Evolutionary conservation across 2,888 invertebrate genomes (phyloP).

Genomic region (Syritta pipiens): DNA sequence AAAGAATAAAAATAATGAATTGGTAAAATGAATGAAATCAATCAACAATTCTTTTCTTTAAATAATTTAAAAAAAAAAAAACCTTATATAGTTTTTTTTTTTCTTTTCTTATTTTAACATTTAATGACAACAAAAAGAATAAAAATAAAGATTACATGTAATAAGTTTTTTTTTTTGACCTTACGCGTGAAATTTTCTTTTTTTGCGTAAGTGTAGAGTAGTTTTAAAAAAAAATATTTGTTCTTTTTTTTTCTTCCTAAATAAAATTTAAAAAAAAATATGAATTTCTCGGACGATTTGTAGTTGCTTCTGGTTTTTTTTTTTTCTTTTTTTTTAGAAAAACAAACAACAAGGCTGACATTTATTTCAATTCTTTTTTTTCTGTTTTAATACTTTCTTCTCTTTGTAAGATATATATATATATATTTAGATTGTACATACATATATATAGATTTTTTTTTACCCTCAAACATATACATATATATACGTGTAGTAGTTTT

Average conservation of each 20-base stretch:
- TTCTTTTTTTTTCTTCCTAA: not conserved
- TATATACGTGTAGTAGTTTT: not conserved
- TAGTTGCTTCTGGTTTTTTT: not conserved
- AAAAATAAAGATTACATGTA: no score
- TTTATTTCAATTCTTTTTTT: not conserved
- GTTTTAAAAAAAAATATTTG: not conserved
- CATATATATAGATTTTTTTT: not conserved
- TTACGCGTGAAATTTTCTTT: no score
- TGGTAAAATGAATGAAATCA: not conserved
- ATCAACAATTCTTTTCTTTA: no score
- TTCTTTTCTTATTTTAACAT: not conserved
- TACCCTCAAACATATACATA: not conserved
- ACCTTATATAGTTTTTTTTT: not conserved
- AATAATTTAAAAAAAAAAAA: not conserved
- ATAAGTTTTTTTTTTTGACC: no score
- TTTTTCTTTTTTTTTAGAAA: slow-evolving; percentile 10
- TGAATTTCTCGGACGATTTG: no score
- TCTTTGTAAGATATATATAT: not conserved
- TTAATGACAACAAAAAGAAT: not conserved
- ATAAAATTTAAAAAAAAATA: not conserved
- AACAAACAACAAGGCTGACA: no score
- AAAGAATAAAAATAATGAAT: not conserved
- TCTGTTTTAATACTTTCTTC: not conserved
- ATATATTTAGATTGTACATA: not conserved
- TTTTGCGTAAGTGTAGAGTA: no score